Base-by-base conservation (phyloP, 1,140 invertebrate species). In the Monomorium pharaonis region DNA sequence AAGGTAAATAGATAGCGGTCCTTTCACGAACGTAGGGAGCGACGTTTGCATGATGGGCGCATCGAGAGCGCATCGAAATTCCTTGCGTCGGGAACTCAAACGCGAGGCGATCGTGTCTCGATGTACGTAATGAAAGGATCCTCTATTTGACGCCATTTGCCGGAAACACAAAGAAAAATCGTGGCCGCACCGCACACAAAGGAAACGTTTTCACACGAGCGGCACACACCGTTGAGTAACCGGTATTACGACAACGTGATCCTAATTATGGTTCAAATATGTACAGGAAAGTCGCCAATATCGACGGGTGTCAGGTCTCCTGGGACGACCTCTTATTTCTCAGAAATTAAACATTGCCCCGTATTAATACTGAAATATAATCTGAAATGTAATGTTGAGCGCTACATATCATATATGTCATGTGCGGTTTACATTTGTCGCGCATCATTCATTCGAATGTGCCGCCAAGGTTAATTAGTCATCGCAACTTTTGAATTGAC, bases 161-260 rank as follows among this genome's bases (percentile, higher is more conserved):
- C 27, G 74, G 56, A 78, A 80, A 84, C 74, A 63, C 83, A 83
- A 83, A 72, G 51, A 81, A 44, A 81, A 81, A 56, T 80, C 76
- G n/a, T 80, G 62, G n/a, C 49, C 54, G 37, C 37, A 72, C 51
- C 76, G 30, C 27, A n/a, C 49, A 37, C 58, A 47, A 24, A 44
- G 30, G 47, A 67, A 69, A 54, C 62, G 44, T 54, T 54, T 83
- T 72, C 67, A 69, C 49, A 30, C 51, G 24, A 72, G 16, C 60
- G 44, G 12, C 58, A 49, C 14, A 6, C 58, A 49, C 14, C n/a
- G 18, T 81, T 81, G 77, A 3, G 49, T 21, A 81, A 81, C 27
- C 33, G 37, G 9, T 37, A 18, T 83, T 72, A 30, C 51, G 65
- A 81, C 33, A 70, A n/a, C 27, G 58, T 27, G 16, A 70, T 44